These are phyloP conservation scores for Hozukius guyotensis DNA, from an alignment of 2,797 vertebrate genomes.

Conservation along the genomic window DNA sequence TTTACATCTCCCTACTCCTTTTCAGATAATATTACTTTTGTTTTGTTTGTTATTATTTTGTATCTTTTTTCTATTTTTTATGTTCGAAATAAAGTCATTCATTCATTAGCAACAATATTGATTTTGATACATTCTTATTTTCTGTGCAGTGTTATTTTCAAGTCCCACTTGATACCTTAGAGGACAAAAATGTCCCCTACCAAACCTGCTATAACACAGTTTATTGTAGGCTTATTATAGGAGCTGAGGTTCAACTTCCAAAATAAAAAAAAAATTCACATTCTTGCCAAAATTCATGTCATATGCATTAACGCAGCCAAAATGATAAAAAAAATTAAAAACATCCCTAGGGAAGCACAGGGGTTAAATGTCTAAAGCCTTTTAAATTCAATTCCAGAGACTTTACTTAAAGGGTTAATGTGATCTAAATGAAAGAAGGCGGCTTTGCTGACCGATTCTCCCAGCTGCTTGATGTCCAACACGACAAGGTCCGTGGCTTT, in stretches of 20 bases:
- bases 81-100: no score
- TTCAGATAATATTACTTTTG: no score
- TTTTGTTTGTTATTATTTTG: no score
- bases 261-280: background rate
- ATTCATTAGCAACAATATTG: no score
- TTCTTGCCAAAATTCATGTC: background rate
- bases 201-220: background rate
- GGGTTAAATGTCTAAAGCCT: background rate
- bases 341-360: no score
- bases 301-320: background rate
- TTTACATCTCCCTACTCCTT: no score
- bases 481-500: slow-evolving; percentile 75
- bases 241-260: background rate
- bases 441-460: slow-evolving; percentile 81
- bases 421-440: background rate
- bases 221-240: no score
- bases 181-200: background rate
- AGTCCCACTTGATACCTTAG: no score
- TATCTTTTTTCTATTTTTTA: no score
- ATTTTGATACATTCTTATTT: no score
- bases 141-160: no score
- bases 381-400: background rate
- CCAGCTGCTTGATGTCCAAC: slow-evolving; percentile 80
- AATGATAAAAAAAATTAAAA: background rate
- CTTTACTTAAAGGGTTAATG: background rate